Evolutionary conservation across 1,140 invertebrate species (phyloP).

Genomic region (Streblospio benedicti): DNA sequence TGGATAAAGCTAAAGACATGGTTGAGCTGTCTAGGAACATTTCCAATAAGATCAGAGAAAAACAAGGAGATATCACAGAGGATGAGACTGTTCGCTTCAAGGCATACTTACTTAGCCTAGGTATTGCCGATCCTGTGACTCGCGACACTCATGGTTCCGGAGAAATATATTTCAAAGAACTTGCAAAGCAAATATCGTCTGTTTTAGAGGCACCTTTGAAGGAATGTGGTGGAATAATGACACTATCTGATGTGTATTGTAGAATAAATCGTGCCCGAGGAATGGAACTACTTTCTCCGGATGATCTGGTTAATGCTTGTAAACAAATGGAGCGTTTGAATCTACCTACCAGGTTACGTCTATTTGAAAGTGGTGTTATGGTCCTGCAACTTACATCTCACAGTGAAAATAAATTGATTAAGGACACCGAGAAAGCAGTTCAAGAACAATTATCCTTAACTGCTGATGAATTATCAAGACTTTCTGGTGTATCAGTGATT

Average conservation of each 20-base stretch:
- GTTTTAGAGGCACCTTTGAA: slow-evolving; percentile 74
- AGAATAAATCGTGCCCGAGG: slow-evolving; percentile 69
- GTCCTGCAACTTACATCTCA: slow-evolving; percentile 74
- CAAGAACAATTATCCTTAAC: slow-evolving; percentile 64
- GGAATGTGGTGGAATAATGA: slow-evolving; percentile 92
- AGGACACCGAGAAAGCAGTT: slow-evolving; percentile 61
- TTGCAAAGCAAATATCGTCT: slow-evolving; percentile 76
- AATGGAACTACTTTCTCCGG: slow-evolving; percentile 73
- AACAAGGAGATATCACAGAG: slow-evolving; percentile 90
- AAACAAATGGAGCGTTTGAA: slow-evolving; percentile 54
- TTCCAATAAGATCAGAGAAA: slow-evolving; percentile 85
- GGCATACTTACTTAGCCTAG: slow-evolving; percentile 88
- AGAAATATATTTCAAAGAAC: slow-evolving; percentile 73
- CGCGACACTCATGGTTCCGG: slow-evolving; percentile 75
- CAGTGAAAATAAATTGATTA: slow-evolving; percentile 66
- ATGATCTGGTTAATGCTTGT: slow-evolving; percentile 89
- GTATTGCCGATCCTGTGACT: slow-evolving; percentile 94
- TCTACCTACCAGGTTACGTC: slow-evolving; percentile 60
- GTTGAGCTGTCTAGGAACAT: slow-evolving; percentile 84
- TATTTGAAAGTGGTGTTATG: slow-evolving; percentile 83
- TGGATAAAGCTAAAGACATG: slow-evolving; percentile 94
- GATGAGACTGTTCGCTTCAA: slow-evolving; percentile 96
- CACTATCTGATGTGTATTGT: slow-evolving; percentile 91
- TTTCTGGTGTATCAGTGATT: slow-evolving; percentile 72
- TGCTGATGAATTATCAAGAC: slow-evolving; percentile 74